Evolutionary conservation across 2,113 vertebrate genomes (phyloP).

Genomic region (Bujurquina vittata): DNA sequence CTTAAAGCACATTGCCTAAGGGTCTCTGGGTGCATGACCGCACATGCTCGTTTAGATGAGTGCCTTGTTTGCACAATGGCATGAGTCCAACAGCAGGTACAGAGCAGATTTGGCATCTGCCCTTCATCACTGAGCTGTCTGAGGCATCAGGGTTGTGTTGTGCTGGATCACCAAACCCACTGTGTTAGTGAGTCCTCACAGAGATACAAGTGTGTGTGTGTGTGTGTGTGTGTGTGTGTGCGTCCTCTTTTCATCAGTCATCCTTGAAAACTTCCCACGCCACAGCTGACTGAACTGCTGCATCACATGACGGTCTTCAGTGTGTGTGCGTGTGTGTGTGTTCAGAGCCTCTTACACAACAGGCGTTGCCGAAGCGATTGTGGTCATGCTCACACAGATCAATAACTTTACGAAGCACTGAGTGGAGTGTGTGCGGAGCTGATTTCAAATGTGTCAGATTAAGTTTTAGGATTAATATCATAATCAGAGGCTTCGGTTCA

Average conservation of each 20-base stretch:
- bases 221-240: background rate
- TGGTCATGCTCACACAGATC: conserved; percentile 22
- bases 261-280: conserved; percentile 44
- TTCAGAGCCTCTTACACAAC: conserved; percentile 38
- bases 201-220: too few relatives aligned
- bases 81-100: too few relatives aligned
- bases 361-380: background rate
- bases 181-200: background rate
- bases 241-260: conserved; percentile 22
- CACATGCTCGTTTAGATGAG: too few relatives aligned
- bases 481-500: background rate
- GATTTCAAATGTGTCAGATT: background rate
- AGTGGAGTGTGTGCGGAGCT: background rate
- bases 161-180: too few relatives aligned
- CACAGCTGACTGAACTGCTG: conserved; percentile 13
- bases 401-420: conserved; percentile 12
- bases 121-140: background rate
- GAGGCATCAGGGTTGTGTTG: background rate
- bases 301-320: conserved; percentile 28
- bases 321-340: background rate
- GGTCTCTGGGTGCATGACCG: too few relatives aligned
- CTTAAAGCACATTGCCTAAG: too few relatives aligned
- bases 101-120: too few relatives aligned
- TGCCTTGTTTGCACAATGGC: too few relatives aligned
- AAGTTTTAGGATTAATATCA: background rate